phyloP scores from a whole-genome alignment of 2,888 invertebrate genomes.

The Uloborus plumipes region DNA sequence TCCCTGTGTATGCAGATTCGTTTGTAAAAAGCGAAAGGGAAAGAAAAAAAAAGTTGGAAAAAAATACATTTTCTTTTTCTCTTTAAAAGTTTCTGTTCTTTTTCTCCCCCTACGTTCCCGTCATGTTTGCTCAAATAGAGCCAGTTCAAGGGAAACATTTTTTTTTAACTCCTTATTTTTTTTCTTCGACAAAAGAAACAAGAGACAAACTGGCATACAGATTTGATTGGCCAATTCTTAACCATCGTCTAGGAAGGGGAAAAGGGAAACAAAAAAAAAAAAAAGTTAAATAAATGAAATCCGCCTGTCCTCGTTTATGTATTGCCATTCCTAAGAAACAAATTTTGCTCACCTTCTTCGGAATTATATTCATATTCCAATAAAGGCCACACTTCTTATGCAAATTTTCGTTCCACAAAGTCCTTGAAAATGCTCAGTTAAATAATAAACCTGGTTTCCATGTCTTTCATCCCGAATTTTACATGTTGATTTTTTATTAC shows the following conservation, averaged over 20 bases:
- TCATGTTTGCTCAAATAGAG: conserved; percentile 44
- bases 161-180: conserved; percentile 13
- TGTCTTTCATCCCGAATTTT: background rate
- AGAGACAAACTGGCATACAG: conserved; percentile 4
- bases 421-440: conserved; percentile 1
- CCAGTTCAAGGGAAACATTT: conserved; percentile 25
- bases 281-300: too few species aligned
- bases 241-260: background rate
- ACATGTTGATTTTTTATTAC: conserved; percentile 22
- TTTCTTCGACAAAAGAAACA: background rate
- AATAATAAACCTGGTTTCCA: conserved; percentile 31
- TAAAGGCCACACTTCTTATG: conserved; percentile 33
- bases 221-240: conserved; percentile 39
- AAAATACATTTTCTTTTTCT: conserved; percentile 22
- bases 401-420: conserved; percentile 12
- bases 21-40: conserved; percentile 32
- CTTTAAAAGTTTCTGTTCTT: background rate
- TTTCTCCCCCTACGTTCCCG: conserved; percentile 14
- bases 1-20: conserved; percentile 57
- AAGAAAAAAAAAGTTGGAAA: background rate
- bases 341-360: conserved; percentile 24
- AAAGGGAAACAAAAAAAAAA: background rate
- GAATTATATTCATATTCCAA: conserved; percentile 42
- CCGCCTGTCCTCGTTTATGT: too few species aligned
- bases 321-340: conserved; percentile 19